Evolutionary conservation across 2,113 vertebrate genomes (phyloP), one percentile per base, ranked within the genome.

Genomic region (Australoheros scitulus): DNA sequence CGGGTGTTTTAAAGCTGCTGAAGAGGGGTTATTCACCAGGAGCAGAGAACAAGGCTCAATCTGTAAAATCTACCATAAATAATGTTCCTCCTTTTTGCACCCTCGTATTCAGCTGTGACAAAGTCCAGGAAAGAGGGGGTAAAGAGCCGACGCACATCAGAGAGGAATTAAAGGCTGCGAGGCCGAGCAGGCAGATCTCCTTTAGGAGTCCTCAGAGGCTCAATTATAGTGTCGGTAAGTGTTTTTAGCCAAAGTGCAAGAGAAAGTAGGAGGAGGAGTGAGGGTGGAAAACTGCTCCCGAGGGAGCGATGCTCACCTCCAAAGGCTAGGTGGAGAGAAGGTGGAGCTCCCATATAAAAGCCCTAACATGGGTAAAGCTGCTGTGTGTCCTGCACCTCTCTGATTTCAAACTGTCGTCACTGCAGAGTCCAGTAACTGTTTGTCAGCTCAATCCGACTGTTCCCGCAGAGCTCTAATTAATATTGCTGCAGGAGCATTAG

Each of bases 201-300:
- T 89, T 83, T 79, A 92, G 80, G 43, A 6, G 61, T 85, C 92
- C 88, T 80, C 76, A 5, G 92, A 84, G 92, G 84, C 87, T 90
- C 89, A 92, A 92, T 94, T 93, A 92, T 17, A 36, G 61, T 15
- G 64, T 81, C 9, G 79, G 83, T 90, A 92, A 91, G 80, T 89
- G 89, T 87, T 91, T 90, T 88, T 1, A 15, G 72, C 24, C 80
- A 5, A 77, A 81, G 81, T 57, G 80, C 68, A 22, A 60, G 68
- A 83, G 68, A 84, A 75, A 77, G 32, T 14, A 50, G 64, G 64
- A 82, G 80, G 78, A 88, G 82, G 78, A 59, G 29, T 4, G 76
- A 60, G 82, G 82, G 81, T 52, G 77, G 79, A 77, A 84, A 90
- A 90, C 81, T 82, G 86, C 85, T 61, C 92, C 74, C 7, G 0